Conservation (phyloP, 2,113 vertebrate genomes). For the Trichomycterus rosablanca region DNA sequence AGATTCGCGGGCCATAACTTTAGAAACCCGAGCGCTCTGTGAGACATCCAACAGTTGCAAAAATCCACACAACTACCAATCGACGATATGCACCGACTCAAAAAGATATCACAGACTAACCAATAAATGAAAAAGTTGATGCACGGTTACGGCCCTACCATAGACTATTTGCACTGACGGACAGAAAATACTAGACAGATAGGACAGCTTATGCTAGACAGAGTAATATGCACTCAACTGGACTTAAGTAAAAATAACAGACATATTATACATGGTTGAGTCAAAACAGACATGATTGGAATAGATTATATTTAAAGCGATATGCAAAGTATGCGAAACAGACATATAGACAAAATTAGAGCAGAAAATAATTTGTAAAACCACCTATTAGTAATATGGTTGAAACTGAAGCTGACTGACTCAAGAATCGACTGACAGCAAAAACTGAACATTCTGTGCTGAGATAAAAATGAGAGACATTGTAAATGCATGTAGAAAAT, state of each 20-base stretch:
- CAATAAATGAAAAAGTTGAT: not conserved
- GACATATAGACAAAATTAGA: not conserved
- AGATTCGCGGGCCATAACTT: conserved; percentile 94
- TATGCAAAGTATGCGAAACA: not conserved
- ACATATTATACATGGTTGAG: conserved; percentile 23
- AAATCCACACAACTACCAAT: conserved; percentile 22
- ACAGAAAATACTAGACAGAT: conserved; percentile 5
- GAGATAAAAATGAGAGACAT: not conserved
- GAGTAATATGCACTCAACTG: conserved; percentile 1
- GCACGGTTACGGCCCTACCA: conserved; percentile 10
- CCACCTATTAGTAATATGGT: not conserved
- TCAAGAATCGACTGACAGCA: not conserved
- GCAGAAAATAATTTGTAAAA: conserved; percentile 10
- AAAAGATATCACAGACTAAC: conserved; percentile 16
- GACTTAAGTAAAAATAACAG: conserved; percentile 8
- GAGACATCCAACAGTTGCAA: conserved; percentile 52
- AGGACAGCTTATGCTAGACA: not conserved
- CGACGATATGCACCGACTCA: conserved; percentile 31
- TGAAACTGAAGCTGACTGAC: not conserved
- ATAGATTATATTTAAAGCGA: conserved; percentile 12
- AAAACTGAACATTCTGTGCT: not conserved
- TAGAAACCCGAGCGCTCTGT: conserved; percentile 93
- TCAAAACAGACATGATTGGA: conserved; percentile 6
- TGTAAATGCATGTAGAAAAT: not conserved
- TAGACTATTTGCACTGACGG: conserved; percentile 28